Evolutionary conservation across 37 sponge, comb jelly and placozoan species (phyloP).

Genomic region (Aphrocallistes beatrix): DNA sequence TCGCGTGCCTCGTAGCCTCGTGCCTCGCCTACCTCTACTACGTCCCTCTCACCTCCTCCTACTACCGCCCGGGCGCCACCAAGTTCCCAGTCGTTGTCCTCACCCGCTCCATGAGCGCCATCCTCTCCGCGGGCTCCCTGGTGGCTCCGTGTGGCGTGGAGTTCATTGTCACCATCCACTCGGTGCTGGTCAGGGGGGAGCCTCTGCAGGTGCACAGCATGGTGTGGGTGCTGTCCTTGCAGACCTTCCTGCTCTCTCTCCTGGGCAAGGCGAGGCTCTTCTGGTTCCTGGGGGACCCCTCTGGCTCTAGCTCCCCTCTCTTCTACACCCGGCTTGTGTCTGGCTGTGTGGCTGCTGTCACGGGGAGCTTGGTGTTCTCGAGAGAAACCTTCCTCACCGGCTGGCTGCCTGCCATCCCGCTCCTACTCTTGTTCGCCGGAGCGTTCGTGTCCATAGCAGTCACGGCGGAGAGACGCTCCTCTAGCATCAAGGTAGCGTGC

Average conservation of each 20-base stretch:
- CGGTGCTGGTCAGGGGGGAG: not conserved
- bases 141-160: conserved; percentile 4
- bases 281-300: not conserved
- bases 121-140: not conserved
- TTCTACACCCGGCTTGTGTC: not conserved
- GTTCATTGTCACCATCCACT: not conserved
- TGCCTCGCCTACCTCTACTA: not conserved
- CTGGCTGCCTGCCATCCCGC: not conserved
- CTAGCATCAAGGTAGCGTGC: not conserved
- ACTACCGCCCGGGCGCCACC: not conserved
- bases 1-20: not conserved
- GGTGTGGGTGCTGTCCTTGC: not conserved
- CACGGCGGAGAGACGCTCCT: not conserved
- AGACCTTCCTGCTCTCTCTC: not conserved
- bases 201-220: not conserved
- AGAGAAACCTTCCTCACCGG: not conserved
- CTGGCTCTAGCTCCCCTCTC: not conserved
- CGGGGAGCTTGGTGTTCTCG: not conserved
- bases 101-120: not conserved
- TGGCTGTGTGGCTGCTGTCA: not conserved
- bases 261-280: not conserved
- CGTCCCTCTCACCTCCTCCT: not conserved
- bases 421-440: not conserved
- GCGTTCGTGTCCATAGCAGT: not conserved
- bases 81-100: conserved; percentile 8